These are phyloP conservation scores for Neomorphus geoffroyi DNA, from an alignment of 2,797 vertebrate genomes.

Conservation along the genomic window DNA sequence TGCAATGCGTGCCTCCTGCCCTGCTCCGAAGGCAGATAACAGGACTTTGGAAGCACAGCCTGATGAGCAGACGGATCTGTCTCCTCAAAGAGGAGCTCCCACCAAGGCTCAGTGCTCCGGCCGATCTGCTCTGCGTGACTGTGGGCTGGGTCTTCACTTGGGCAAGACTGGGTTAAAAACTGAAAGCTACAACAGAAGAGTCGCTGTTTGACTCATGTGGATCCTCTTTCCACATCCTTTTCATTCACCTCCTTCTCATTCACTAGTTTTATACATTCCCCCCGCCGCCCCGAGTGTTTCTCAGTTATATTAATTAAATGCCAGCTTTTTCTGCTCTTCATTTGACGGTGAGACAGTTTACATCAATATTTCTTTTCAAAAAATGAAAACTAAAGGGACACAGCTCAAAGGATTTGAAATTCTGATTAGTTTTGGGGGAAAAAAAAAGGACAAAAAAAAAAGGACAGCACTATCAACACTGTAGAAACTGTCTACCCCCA, in stretches of 20 bases:
- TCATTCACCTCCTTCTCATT: not conserved
- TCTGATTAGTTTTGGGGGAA: not conserved
- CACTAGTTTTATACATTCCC: not conserved
- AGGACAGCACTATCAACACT: not conserved
- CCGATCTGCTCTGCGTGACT: accelerated
- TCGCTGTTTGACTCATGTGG: not conserved
- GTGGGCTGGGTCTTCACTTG: not conserved
- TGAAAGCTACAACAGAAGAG: not conserved
- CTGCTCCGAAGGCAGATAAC: not conserved
- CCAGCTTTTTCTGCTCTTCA: not conserved
- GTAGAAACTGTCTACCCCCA: not conserved
- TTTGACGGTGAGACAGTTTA: not conserved
- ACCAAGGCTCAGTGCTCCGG: not conserved
- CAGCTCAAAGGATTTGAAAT: not conserved
- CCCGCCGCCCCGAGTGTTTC: not conserved
- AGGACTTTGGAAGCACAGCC: not conserved
- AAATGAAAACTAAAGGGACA: not conserved
- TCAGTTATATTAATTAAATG: not conserved
- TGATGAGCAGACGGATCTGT: accelerated
- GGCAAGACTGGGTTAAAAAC: not conserved
- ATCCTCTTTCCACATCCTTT: not conserved
- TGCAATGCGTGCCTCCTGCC: accelerated
- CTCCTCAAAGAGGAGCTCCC: not conserved
- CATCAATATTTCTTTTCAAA: not conserved
- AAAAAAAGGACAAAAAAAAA: too few species aligned